These are phyloP conservation scores for Botrylloides violaceus DNA, from an alignment of 23 tunicate genomes.

Conservation along the genomic window DNA sequence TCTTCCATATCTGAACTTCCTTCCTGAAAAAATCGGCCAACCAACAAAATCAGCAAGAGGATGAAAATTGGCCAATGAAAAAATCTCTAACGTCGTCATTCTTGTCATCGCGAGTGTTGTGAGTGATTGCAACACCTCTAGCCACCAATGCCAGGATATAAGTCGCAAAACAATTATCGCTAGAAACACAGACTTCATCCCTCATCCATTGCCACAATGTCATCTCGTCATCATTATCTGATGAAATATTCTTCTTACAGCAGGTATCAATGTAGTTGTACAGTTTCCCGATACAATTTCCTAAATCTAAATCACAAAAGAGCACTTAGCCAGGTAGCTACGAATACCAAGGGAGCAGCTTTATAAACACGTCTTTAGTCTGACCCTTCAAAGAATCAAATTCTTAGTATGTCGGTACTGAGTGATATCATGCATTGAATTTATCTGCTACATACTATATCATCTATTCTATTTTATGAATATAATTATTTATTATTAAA, in stretches of 20 bases:
- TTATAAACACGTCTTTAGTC: constrained; percentile 5
- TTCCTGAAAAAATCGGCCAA: not conserved
- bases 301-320: constrained; percentile 1
- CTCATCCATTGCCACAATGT: constrained; percentile 55
- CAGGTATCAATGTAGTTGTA: constrained; percentile 24
- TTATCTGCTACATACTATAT: too few species aligned
- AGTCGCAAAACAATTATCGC: constrained; percentile 23
- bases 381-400: too few species aligned
- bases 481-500: too few species aligned
- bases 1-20: not conserved
- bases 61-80: not conserved
- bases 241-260: not conserved
- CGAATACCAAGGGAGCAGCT: too few species aligned
- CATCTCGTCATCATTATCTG: not conserved
- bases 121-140: constrained; percentile 29
- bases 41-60: not conserved
- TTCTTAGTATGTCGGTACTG: too few species aligned
- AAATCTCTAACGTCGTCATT: not conserved
- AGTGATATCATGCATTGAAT: too few species aligned
- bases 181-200: constrained; percentile 38
- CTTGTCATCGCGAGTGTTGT: constrained; percentile 5
- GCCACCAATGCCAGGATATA: constrained; percentile 39
- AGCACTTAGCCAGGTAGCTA: too few species aligned
- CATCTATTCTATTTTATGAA: too few species aligned
- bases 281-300: not conserved